Evolutionary conservation across 2,888 invertebrate genomes (phyloP).

Genomic region (Diaperis boleti): DNA sequence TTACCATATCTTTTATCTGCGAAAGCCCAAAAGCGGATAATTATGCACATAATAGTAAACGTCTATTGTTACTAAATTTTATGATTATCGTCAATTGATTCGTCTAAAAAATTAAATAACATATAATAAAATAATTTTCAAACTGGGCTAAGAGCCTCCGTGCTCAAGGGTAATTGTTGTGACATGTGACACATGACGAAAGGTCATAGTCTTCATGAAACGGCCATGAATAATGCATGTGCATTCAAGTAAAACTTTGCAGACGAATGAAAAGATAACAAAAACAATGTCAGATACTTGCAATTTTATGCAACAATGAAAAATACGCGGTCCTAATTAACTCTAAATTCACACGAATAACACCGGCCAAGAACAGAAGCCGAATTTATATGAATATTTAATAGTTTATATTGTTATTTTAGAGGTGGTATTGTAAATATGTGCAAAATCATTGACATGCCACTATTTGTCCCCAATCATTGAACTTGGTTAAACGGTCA

Average conservation of each 20-base stretch:
- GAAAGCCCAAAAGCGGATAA: conserved; percentile 8
- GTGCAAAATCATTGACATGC: not conserved
- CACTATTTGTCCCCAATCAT: not conserved
- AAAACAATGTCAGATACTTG: conserved; percentile 3
- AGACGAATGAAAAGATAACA: conserved; percentile 18
- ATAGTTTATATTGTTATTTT: not conserved
- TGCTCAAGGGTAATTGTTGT: conserved; percentile 39
- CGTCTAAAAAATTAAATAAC: conserved; percentile 14
- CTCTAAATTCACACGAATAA: too few species aligned
- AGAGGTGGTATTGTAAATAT: not conserved
- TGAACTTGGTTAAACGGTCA: not conserved
- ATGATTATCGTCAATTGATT: too few species aligned
- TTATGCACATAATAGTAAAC: conserved; percentile 11
- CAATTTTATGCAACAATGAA: not conserved
- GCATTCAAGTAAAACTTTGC: conserved; percentile 32
- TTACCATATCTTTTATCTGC: conserved; percentile 21
- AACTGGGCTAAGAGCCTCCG: conserved; percentile 25
- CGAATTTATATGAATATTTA: too few species aligned
- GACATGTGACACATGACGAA: conserved; percentile 35
- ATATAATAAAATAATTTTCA: conserved; percentile 11
- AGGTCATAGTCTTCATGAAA: conserved; percentile 37
- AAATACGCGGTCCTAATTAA: too few species aligned
- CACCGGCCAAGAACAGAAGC: too few species aligned
- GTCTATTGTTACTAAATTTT: too few species aligned
- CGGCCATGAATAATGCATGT: conserved; percentile 38